phyloP scores from a whole-genome alignment of 2,888 invertebrate genomes.

The Parnassius orleans region DNA sequence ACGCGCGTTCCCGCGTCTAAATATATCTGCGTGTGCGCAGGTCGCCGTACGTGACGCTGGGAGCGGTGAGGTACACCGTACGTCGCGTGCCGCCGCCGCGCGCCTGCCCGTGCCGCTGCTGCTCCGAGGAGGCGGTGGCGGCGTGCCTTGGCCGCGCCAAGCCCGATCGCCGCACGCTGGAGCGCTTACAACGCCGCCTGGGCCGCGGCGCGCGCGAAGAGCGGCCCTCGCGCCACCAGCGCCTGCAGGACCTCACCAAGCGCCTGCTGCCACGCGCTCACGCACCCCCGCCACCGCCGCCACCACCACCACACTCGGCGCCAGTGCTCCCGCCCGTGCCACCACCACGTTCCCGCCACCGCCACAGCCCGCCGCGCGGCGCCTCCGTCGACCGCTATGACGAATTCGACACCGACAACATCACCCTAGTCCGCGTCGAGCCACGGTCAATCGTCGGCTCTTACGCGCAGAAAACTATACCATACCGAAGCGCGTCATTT shows the following conservation, averaged over 20 bases:
- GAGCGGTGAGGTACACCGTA: slow-evolving; percentile 86
- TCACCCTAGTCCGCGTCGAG: slow-evolving; percentile 80
- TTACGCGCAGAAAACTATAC: slow-evolving; percentile 84
- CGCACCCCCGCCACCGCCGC: slow-evolving; percentile 58
- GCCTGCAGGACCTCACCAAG: slow-evolving; percentile 90
- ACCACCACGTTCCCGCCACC: slow-evolving; percentile 75
- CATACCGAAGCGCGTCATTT: slow-evolving; percentile 92
- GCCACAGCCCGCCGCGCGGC: slow-evolving; percentile 75
- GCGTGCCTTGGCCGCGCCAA: slow-evolving; percentile 77
- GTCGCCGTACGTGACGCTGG: slow-evolving; percentile 84
- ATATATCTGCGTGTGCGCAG: slow-evolving; percentile 62
- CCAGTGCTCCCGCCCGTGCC: slow-evolving; percentile 81
- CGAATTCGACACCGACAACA: slow-evolving; percentile 71
- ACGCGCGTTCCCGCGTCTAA: slow-evolving; percentile 54
- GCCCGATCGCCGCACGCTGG: slow-evolving; percentile 86
- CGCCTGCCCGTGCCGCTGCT: slow-evolving; percentile 79
- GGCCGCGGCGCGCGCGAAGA: slow-evolving; percentile 79
- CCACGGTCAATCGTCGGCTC: slow-evolving; percentile 82
- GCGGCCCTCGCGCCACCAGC: slow-evolving; percentile 82
- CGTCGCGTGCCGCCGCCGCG: slow-evolving; percentile 83
- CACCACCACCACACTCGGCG: slow-evolving; percentile 72
- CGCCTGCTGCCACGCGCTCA: slow-evolving; percentile 83
- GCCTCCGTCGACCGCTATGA: slow-evolving; percentile 72
- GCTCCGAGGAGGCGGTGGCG: slow-evolving; percentile 79
- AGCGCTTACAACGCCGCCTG: slow-evolving; percentile 90